Percentiles rank a stretch among this genome's conserved stretches.
Conservation (phyloP, 1,140 invertebrate species). For the Drosophila mayri region DNA sequence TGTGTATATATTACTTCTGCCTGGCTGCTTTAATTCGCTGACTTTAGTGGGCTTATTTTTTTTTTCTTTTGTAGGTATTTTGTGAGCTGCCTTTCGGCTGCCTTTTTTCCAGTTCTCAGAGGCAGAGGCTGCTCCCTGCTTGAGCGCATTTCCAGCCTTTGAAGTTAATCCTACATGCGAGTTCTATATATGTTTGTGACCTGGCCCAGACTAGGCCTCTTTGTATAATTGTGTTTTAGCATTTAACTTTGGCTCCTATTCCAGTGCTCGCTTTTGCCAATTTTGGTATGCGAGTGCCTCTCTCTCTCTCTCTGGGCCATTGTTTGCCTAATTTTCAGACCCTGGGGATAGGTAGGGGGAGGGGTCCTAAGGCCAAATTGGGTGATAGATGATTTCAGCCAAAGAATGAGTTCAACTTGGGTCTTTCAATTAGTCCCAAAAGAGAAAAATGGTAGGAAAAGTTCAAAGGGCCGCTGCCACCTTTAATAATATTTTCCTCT, state of each 20-base stretch:
- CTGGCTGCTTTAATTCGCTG: slow-evolving; percentile 65
- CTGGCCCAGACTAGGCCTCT: slow-evolving; percentile 50
- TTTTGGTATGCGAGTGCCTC: slow-evolving; percentile 50
- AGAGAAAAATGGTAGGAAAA: slow-evolving; percentile 3
- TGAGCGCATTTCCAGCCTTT: slow-evolving; percentile 75
- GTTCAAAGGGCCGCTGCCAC: not conserved
- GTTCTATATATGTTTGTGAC: slow-evolving; percentile 38
- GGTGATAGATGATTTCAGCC: slow-evolving; percentile 49
- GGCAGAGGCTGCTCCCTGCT: slow-evolving; percentile 68
- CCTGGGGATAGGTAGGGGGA: slow-evolving; percentile 31
- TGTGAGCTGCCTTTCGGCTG: slow-evolving; percentile 19
- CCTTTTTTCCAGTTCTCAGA: slow-evolving; percentile 46
- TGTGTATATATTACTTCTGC: slow-evolving; percentile 63
- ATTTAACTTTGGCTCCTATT: slow-evolving; percentile 76
- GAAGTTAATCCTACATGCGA: slow-evolving; percentile 79
- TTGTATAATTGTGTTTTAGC: slow-evolving; percentile 80
- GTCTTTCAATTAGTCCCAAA: slow-evolving; percentile 45
- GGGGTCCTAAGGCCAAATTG: slow-evolving; percentile 46
- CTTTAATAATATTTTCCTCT: not conserved
- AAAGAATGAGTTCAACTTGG: slow-evolving; percentile 35
- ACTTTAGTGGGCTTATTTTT: slow-evolving; percentile 35
- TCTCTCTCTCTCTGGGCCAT: slow-evolving; percentile 34
- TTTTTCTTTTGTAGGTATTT: slow-evolving; percentile 4
- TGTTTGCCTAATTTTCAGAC: slow-evolving; percentile 75
- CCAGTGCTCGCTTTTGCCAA: slow-evolving; percentile 49